Evolutionary conservation across 2,113 vertebrate genomes (phyloP), one percentile per base, ranked within the genome.

Genomic region (Pluvianellus socialis): DNA sequence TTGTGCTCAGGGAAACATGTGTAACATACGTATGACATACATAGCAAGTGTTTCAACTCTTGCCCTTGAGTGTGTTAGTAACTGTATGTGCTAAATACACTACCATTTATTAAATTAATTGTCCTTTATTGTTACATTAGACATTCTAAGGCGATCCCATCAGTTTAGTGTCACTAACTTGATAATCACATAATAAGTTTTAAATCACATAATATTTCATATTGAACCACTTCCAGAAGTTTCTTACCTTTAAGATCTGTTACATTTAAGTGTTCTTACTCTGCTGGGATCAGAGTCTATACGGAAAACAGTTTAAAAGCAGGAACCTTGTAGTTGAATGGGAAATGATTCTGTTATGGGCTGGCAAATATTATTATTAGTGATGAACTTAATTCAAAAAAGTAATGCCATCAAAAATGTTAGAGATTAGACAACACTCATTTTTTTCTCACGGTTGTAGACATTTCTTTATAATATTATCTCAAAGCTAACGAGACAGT

Each of bases 391-490:
- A 5, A 79, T 85, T 92, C 18, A 85, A 40, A 81, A 65, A 79
- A 66, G 8, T 70, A 86, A 79, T 66, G 23, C 20, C 40, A 23
- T 14, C 73, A 47, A 42, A 92, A 87, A 49, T 30, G 13, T 28
- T 62, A 77, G 40, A 42, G 44, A 50, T 74, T 91, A 63, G 20
- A 62, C 1, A 11, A 56, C 24, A 94, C 8, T 62, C 3, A 19
- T 80, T 58, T 81, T 83, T 81, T 82, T 6, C 61, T n/a, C 42
- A 21, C 0, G 1, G 35, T 58, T 67, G 56, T 38, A 53, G 65
- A 91, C 96, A 95, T 97, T 98, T 96, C 91, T 96, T 68, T 88
- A 63, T 91, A 94, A 80, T 89, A 75, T 95, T 96, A 92, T 86
- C 88, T 95, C 73, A 92, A 92, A 95, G 82, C 82, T 96, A 94